Conservation (phyloP, 2,888 invertebrate genomes). For the Sabellastarte sp. region DNA sequence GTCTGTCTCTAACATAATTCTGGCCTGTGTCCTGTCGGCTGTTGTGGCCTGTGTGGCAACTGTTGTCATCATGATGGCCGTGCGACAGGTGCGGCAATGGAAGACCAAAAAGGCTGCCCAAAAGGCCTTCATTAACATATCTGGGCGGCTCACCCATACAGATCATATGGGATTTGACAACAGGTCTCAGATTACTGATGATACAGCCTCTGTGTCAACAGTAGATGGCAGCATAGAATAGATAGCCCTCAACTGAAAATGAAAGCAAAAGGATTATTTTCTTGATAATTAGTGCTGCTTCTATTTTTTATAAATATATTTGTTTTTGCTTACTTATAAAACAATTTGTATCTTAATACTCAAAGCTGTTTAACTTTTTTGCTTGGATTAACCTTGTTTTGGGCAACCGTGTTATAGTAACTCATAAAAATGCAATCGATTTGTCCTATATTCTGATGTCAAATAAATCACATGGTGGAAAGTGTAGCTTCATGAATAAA, state of each 20-base stretch:
- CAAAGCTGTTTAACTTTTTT: too few relatives aligned
- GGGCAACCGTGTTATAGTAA: too few relatives aligned
- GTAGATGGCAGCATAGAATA: constrained; percentile 61
- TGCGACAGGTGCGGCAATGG: not conserved
- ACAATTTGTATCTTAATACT: too few relatives aligned
- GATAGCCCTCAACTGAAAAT: constrained; percentile 62
- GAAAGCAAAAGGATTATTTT: too few relatives aligned
- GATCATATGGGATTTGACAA: not conserved
- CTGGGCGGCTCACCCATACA: not conserved
- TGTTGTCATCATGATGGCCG: not conserved
- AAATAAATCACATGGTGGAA: too few relatives aligned
- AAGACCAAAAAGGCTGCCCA: not conserved
- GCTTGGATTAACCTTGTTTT: too few relatives aligned
- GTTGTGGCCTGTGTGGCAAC: not conserved
- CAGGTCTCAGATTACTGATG: not conserved
- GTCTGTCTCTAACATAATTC: not conserved
- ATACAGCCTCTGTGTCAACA: not conserved
- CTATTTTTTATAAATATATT: too few relatives aligned
- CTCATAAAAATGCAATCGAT: too few relatives aligned
- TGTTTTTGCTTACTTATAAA: too few relatives aligned
- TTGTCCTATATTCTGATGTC: too few relatives aligned
- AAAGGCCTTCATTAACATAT: not conserved
- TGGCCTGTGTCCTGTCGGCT: not conserved
- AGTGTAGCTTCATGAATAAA: too few relatives aligned
- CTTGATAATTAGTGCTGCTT: too few relatives aligned